phyloP scores from a whole-genome alignment of 1,140 invertebrate species.

The Drosophila insularis region DNA sequence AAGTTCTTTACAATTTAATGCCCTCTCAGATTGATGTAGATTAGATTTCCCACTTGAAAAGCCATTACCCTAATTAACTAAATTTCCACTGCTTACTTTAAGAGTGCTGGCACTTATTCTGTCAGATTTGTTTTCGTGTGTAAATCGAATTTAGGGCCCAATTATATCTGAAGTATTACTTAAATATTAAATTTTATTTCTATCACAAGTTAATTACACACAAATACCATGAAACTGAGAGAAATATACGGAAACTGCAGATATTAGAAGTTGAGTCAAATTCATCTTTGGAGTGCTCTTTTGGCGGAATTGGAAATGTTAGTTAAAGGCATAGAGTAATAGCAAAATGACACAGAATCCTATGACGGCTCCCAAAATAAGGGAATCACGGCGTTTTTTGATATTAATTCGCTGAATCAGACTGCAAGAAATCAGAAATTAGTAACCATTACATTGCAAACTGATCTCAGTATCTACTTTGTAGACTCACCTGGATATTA shows the following conservation, averaged over 20 bases:
- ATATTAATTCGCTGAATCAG: conserved; percentile 96
- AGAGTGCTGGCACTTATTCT: no score
- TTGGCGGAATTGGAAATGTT: conserved; percentile 8
- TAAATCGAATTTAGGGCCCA: no score
- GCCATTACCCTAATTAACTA: no score
- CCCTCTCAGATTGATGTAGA: no score
- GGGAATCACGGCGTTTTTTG: conserved; percentile 94
- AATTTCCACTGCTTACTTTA: no score
- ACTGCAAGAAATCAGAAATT: conserved; percentile 88
- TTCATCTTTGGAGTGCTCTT: conserved; percentile 51
- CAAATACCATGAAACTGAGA: conserved; percentile 45
- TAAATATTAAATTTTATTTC: conserved; percentile 70
- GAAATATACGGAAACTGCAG: conserved; percentile 52
- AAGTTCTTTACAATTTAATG: no score
- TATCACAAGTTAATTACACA: conserved; percentile 77
- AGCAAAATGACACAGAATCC: conserved; percentile 94
- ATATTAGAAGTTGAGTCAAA: conserved; percentile 35
- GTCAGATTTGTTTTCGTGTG: no score
- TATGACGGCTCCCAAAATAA: conserved; percentile 93
- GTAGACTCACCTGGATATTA: conserved; percentile 70
- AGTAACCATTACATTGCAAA: conserved; percentile 84
- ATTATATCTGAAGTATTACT: neutral
- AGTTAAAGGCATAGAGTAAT: conserved; percentile 90
- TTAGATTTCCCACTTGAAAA: no score
- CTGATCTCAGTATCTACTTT: neutral